A percentile compares a stretch with the other conserved stretches of the same genome.
Conservation (phyloP, 2,113 vertebrate genomes). For the Apteryx owenii region DNA sequence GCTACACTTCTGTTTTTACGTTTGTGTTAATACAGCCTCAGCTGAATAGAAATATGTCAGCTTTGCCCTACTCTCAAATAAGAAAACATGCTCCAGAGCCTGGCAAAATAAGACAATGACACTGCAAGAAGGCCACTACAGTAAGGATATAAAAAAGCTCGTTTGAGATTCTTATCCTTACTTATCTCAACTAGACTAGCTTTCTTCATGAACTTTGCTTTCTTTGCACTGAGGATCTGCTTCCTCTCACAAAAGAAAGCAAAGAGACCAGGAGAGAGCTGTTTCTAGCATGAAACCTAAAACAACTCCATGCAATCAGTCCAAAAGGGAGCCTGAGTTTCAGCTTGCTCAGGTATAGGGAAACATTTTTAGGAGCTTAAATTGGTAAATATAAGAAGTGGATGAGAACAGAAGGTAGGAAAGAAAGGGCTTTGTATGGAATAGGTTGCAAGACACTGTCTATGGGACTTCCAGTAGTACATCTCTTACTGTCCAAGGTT, state of each 20-base stretch:
- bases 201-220: not conserved
- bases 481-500: not conserved
- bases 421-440: not conserved
- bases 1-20: not conserved
- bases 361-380: not conserved
- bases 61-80: not conserved
- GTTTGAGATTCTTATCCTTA: not conserved
- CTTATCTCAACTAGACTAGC: not conserved
- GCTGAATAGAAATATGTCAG: not conserved
- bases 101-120: not conserved
- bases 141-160: not conserved
- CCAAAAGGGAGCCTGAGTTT: not conserved
- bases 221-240: not conserved
- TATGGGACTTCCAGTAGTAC: not conserved
- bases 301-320: not conserved
- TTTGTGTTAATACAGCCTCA: not conserved
- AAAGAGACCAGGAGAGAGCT: not conserved
- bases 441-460: not conserved
- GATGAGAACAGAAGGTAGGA: not conserved
- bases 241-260: not conserved
- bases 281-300: not conserved
- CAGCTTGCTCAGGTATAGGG: not conserved
- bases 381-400: not conserved
- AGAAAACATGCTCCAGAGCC: not conserved
- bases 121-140: not conserved